These are phyloP conservation scores for Chrosomus eos DNA, from an alignment of 2,797 vertebrate genomes.

Conservation along the genomic window DNA sequence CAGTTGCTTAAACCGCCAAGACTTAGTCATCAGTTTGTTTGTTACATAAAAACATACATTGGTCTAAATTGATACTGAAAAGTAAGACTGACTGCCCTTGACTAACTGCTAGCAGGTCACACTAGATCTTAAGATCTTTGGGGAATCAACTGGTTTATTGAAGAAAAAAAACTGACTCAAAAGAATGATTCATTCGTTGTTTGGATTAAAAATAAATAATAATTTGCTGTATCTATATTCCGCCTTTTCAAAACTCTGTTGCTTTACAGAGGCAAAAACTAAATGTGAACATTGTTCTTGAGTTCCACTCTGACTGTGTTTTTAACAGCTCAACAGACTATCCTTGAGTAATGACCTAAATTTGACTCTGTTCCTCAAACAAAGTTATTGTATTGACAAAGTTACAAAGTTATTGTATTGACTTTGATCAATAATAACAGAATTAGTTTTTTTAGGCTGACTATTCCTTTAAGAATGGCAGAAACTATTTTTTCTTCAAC, in stretches of 20 bases:
- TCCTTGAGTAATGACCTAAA: not conserved
- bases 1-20: not conserved
- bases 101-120: too few species aligned
- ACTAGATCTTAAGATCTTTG: not conserved
- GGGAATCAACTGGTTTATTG: not conserved
- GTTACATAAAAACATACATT: too few species aligned
- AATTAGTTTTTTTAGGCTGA: not conserved
- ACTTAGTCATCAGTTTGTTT: too few species aligned
- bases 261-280: not conserved
- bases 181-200: not conserved
- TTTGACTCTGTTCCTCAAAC: not conserved
- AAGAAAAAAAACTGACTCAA: not conserved
- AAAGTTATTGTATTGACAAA: not conserved
- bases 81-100: too few species aligned
- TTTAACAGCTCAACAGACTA: not conserved
- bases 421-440: not conserved
- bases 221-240: not conserved
- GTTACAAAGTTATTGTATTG: not conserved
- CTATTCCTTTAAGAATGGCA: slow-evolving; percentile 2
- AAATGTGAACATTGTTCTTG: not conserved
- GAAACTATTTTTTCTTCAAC: not conserved
- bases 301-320: not conserved
- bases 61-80: too few species aligned
- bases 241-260: not conserved
- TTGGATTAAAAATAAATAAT: not conserved